A percentile compares a stretch with the other conserved stretches of the same genome.
phyloP scores from a whole-genome alignment of 1,140 invertebrate species.

The Drosophila arawakana region DNA sequence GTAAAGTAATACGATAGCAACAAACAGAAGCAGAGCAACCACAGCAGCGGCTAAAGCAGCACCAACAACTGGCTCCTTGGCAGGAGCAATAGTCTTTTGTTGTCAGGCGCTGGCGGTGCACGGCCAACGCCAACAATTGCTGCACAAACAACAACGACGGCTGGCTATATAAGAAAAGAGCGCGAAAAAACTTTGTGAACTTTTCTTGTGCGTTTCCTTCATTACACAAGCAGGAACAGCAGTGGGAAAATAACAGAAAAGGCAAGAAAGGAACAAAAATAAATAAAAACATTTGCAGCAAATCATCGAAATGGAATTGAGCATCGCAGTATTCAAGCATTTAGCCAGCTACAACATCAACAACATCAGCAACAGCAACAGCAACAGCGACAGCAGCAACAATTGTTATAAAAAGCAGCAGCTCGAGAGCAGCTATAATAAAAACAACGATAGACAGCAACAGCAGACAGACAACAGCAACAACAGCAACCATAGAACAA shows the following conservation, averaged over 20 bases:
- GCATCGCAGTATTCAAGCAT: constrained; percentile 65
- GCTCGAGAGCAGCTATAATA: background rate
- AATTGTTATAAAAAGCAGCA: constrained; percentile 19
- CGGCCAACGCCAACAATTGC: constrained; percentile 16
- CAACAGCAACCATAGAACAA: constrained; percentile 16
- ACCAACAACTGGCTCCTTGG: background rate
- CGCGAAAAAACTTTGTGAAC: constrained; percentile 13
- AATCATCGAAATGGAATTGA: constrained; percentile 79
- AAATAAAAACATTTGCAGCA: constrained; percentile 41
- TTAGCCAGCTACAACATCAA: constrained; percentile 55
- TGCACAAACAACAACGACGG: constrained; percentile 1
- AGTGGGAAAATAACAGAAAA: constrained; percentile 2
- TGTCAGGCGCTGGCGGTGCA: constrained; percentile 4
- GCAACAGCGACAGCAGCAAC: constrained; percentile 19
- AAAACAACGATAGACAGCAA: constrained; percentile 35
- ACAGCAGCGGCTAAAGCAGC: constrained; percentile 20
- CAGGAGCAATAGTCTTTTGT: constrained; percentile 3
- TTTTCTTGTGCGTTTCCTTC: constrained; percentile 23
- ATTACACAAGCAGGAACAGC: background rate
- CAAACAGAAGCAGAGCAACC: constrained; percentile 30
- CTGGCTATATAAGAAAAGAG: constrained; percentile 7
- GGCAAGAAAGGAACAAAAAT: background rate
- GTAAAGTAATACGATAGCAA: constrained; percentile 39
- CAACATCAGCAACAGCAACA: constrained; percentile 48
- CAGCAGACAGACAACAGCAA: constrained; percentile 1